A percentile compares a stretch with the other conserved stretches of the same genome.
Conservation (phyloP, 1,140 invertebrate species). For the Forficula auricularia region DNA sequence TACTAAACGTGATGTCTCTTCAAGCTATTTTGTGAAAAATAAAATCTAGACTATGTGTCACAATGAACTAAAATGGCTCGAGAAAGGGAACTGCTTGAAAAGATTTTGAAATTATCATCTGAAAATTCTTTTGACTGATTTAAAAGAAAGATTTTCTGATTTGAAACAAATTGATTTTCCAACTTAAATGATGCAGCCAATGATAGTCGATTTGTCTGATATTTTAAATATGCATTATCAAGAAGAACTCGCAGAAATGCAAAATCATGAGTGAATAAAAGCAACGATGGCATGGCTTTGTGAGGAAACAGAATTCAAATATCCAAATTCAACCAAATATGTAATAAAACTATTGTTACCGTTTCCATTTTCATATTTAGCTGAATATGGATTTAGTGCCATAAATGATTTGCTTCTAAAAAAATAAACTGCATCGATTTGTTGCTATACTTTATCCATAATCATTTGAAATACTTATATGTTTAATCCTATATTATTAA, state of each 20-base stretch:
- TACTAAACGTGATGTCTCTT: too few relatives aligned
- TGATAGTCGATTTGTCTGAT: not conserved
- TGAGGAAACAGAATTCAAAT: conserved; percentile 15
- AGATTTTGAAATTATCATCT: too few relatives aligned
- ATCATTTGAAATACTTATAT: too few relatives aligned
- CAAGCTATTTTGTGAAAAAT: too few relatives aligned
- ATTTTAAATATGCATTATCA: conserved; percentile 1
- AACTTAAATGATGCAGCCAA: not conserved
- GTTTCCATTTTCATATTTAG: conserved; percentile 9
- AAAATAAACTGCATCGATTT: too few relatives aligned
- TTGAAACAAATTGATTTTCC: not conserved
- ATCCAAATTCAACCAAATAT: conserved; percentile 14
- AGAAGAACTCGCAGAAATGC: conserved; percentile 8
- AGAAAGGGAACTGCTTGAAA: too few relatives aligned
- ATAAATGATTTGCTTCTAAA: conserved; percentile 11
- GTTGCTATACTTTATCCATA: too few relatives aligned
- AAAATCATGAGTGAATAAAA: conserved; percentile 12
- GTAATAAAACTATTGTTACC: conserved; percentile 11
- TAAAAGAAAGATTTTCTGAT: conserved; percentile 1
- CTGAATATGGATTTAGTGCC: conserved; percentile 16
- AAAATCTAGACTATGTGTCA: too few relatives aligned
- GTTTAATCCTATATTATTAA: too few relatives aligned
- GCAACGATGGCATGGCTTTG: conserved; percentile 15
- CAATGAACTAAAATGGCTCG: too few relatives aligned
- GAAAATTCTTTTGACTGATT: not conserved